These are phyloP conservation scores for Trichogramma dendrolimi DNA, from an alignment of 2,888 invertebrate genomes.

Conservation along the genomic window DNA sequence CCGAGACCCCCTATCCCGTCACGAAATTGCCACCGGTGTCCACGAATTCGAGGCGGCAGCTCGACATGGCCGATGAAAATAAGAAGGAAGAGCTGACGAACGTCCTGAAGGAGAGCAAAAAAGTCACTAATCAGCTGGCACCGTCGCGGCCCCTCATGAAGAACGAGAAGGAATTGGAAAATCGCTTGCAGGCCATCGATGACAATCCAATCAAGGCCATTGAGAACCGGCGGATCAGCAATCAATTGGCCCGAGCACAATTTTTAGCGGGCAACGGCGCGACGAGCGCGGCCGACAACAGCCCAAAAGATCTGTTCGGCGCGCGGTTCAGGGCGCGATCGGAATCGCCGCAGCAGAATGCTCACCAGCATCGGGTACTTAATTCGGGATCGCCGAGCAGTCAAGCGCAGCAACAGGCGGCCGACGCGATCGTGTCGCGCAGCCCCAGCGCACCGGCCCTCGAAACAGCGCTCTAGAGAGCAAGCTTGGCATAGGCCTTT, in stretches of 20 bases:
- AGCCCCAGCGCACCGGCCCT: conserved; percentile 48
- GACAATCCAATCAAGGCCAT: conserved; percentile 33
- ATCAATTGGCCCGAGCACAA: conserved; percentile 47
- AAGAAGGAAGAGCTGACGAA: conserved; percentile 15
- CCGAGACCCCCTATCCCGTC: conserved; percentile 37
- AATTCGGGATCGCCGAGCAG: conserved; percentile 38
- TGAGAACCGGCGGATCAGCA: conserved; percentile 43
- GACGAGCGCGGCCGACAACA: background rate
- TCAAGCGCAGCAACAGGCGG: conserved; percentile 38
- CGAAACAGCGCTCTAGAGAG: conserved; percentile 46
- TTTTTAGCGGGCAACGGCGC: conserved; percentile 40
- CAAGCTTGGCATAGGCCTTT: no score
- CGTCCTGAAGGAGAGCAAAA: conserved; percentile 10
- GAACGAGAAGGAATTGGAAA: conserved; percentile 19
- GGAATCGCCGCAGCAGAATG: conserved; percentile 44
- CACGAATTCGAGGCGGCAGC: conserved; percentile 34
- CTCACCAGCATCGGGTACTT: conserved; percentile 31
- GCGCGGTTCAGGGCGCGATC: conserved; percentile 46
- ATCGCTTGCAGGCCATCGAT: conserved; percentile 20
- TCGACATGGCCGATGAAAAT: conserved; percentile 32
- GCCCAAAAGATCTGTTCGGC: conserved; percentile 18
- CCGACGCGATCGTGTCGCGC: conserved; percentile 35
- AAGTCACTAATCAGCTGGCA: background rate
- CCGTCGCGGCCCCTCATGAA: conserved; percentile 20
- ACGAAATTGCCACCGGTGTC: conserved; percentile 28